Base-by-base conservation (phyloP, 2,797 vertebrate genomes). In the Scleropages formosus region DNA sequence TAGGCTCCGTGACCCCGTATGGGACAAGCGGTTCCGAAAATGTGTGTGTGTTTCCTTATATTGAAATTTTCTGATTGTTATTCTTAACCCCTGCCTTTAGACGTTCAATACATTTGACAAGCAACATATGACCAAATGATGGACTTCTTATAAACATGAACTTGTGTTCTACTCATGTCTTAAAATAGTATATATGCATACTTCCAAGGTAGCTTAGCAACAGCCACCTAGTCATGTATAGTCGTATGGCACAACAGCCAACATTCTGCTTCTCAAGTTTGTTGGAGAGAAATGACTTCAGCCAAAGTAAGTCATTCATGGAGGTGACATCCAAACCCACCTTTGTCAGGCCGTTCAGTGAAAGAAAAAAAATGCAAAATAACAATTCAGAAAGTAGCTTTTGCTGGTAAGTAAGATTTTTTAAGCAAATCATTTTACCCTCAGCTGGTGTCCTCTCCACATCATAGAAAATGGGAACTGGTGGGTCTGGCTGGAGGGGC, bases 151-250 rank as follows among this genome's bases (percentile, higher is more conserved):
- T 63, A 22, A n/a, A 58, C 73, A 53, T 75, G 61, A 80, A 78
- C n/a, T 12, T 20, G 47, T 20, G 58, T 51, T 46, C 53, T 72
- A 56, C 72, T 76, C 75, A 68, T 67, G 62, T 85, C 67, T 83
- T 75, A 76, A 61, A 81, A 79, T 75, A 72, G 77, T 80, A 78
- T 78, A 70, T 61, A 75, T 76, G 53, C 78, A 72, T 80, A 79
- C 80, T 83, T 84, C 78, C 78, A 81, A 80, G 75, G 86, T 88
- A 80, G 84, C 88, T 84, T 84, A 87, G 88, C 87, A 89, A 86
- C 88, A 61, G 79, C 75, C 81, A 77, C 81, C 76, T 78, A 78
- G 78, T 81, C 78, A 70, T 8, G 49, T 46, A 51, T 53, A 70
- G 67, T 47, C 26, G 67, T 67, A 13, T 51, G 47, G 1, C 20